These are phyloP conservation scores for Heliothis subflexa DNA, from an alignment of 1,140 invertebrate genomes.

Conservation along the genomic window DNA sequence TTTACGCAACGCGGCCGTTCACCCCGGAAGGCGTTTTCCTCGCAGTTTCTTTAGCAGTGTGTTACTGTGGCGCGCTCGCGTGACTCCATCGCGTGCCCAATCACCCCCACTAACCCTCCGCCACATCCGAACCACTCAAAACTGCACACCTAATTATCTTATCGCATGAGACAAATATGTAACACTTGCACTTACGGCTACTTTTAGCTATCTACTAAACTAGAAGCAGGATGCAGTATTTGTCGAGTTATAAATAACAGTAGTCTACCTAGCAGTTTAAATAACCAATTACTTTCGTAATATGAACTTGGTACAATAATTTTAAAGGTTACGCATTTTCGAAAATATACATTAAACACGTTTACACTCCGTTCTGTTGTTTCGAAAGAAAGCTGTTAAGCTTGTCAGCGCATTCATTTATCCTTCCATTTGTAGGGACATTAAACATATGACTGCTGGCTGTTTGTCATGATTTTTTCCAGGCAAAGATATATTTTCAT, in stretches of 20 bases:
- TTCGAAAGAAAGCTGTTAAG: constrained; percentile 42
- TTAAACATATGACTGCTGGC: constrained; percentile 21
- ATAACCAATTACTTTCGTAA: neutral
- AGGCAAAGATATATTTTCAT: constrained; percentile 48
- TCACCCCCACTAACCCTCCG: constrained; percentile 65
- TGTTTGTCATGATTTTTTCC: constrained; percentile 48
- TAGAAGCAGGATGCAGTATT: constrained; percentile 15
- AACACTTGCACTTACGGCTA: constrained; percentile 55
- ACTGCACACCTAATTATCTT: constrained; percentile 65
- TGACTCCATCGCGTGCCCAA: constrained; percentile 76
- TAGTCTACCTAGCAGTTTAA: neutral
- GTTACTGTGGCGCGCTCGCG: constrained; percentile 80
- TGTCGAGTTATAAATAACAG: neutral
- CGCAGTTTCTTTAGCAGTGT: constrained; percentile 83
- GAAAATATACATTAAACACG: constrained; percentile 32
- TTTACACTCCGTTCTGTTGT: constrained; percentile 29
- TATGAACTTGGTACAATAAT: neutral
- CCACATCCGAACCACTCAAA: constrained; percentile 62
- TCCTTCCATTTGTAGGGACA: constrained; percentile 41
- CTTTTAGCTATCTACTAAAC: constrained; percentile 37
- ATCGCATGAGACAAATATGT: constrained; percentile 58
- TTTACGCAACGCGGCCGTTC: constrained; percentile 84
- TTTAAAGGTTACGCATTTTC: constrained; percentile 31
- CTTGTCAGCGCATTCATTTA: constrained; percentile 39
- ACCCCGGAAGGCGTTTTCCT: constrained; percentile 85